Percentiles rank a stretch among this genome's conserved stretches.
Conservation (phyloP, 2,113 vertebrate species). For the Silurus glanis region DNA sequence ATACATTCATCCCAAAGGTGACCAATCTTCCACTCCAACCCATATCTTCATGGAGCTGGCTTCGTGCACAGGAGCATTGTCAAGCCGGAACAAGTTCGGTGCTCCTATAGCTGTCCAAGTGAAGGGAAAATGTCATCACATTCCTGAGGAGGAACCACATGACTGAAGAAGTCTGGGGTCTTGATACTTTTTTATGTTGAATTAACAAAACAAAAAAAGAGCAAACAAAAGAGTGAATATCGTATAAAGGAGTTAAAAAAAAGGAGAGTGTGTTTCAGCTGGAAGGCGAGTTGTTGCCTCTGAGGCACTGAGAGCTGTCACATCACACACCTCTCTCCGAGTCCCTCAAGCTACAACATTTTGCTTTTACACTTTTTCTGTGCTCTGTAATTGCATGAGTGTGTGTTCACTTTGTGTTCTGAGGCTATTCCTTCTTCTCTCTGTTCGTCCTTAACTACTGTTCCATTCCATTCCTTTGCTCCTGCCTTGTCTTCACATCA, state of each 20-base stretch:
- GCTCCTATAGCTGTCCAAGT: too few species aligned
- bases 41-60: too few species aligned
- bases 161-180: too few species aligned
- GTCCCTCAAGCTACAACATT: slow-evolving; percentile 7
- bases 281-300: slow-evolving; percentile 8
- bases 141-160: too few species aligned
- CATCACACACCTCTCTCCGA: slow-evolving; percentile 4
- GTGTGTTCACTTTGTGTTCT: neutral
- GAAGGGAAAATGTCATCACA: too few species aligned
- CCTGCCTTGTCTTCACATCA: slow-evolving; percentile 4
- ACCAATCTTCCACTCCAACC: too few species aligned
- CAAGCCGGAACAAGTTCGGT: too few species aligned
- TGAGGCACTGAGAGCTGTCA: slow-evolving; percentile 14
- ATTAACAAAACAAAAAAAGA: neutral
- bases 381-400: neutral
- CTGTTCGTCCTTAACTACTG: slow-evolving; percentile 5
- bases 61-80: too few species aligned
- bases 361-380: slow-evolving; percentile 4
- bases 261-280: neutral
- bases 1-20: too few species aligned
- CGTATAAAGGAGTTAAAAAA: neutral
- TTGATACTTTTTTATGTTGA: neutral
- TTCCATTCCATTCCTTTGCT: slow-evolving; percentile 7
- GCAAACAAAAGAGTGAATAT: neutral
- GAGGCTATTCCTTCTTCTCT: neutral